Conservation (phyloP, 2,888 invertebrate species). For the Zygothrica quintamaculata region DNA sequence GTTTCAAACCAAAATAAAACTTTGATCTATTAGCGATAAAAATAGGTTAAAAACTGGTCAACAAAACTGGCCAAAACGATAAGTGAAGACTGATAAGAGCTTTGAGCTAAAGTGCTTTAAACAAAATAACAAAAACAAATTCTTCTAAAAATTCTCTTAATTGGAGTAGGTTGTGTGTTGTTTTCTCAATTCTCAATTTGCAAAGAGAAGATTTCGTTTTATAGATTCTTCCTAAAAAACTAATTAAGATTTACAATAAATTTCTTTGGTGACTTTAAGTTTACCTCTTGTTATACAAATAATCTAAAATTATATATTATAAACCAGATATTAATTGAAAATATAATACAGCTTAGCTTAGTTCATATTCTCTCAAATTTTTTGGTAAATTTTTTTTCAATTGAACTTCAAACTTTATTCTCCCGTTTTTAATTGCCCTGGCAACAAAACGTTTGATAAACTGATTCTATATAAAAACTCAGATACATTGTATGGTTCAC, state of each 20-base stretch:
- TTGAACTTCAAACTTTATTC: no score
- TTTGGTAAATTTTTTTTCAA: no score
- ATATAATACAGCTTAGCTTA: no score
- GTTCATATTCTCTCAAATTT: no score
- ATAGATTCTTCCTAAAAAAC: slow-evolving; percentile 52
- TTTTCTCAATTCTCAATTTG: slow-evolving; percentile 25
- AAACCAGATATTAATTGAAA: no score
- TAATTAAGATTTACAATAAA: slow-evolving; percentile 58
- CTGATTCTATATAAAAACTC: no score
- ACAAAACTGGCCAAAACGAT: slow-evolving; percentile 26
- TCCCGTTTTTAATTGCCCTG: no score
- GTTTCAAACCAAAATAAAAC: slow-evolving; percentile 24
- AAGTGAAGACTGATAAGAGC: slow-evolving; percentile 56
- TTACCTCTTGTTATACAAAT: no score
- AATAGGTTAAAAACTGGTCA: slow-evolving; percentile 58
- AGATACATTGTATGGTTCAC: no score
- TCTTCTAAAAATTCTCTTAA: slow-evolving; percentile 30
- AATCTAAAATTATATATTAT: background rate
- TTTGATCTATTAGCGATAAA: slow-evolving; percentile 70
- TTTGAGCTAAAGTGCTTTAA: slow-evolving; percentile 38
- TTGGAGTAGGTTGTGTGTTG: slow-evolving; percentile 52
- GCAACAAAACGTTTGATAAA: background rate
- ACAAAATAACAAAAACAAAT: slow-evolving; percentile 15
- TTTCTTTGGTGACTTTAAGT: slow-evolving; percentile 70
- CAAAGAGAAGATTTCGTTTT: slow-evolving; percentile 56